Base-by-base conservation (phyloP, 2,888 invertebrate species). In the Erebia palarica region DNA sequence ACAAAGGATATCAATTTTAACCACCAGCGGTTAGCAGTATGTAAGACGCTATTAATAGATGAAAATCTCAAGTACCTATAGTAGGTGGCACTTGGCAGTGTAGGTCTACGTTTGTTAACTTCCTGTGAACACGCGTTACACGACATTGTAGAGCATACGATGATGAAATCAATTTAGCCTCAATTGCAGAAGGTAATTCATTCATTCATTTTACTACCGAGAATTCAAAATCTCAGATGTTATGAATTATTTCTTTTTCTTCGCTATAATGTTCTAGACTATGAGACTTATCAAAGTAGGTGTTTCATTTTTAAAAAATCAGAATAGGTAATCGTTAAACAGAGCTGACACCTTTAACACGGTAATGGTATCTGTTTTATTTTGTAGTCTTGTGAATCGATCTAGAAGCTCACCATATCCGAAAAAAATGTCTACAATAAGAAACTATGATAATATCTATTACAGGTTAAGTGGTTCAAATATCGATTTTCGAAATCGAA, bases 31-130 rank as follows among this genome's bases (percentile, higher is more conserved):
- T 58, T 59, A 58, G 65, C 18, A 53, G 16, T 18, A 57, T 65
- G 60, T 65, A 60, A 67, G 55, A 55, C n/a, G 58, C 66, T 74
- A 74, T 72, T 72, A 68, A 61, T 74, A 70, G 67, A 70, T 63
- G 42, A 21, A 72, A 70, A 72, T 70, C 72, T 72, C 68, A 53
- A 55, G 18, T 59, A 47, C 11, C 11, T 55, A 68, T 61, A 57
- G 47, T 18, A 65, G 49, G 51, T 55, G 55, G 55, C 55, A n/a
- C 51, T n/a, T 44, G 27, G 61, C 51, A 11, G 51, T 55, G 7
- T 36, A 21, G 47, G 42, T 64, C 53, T 42, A 55, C 21, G 51
- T 67, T 36, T 69, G 11, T 11, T 63, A 44, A 70, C 70, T 70
- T 74, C 68, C 61, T 60, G 71, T 65, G 60, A 71, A 68, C 65